Evolutionary conservation across 2,888 invertebrate genomes (phyloP).

Genomic region (Megamerina dolium): DNA sequence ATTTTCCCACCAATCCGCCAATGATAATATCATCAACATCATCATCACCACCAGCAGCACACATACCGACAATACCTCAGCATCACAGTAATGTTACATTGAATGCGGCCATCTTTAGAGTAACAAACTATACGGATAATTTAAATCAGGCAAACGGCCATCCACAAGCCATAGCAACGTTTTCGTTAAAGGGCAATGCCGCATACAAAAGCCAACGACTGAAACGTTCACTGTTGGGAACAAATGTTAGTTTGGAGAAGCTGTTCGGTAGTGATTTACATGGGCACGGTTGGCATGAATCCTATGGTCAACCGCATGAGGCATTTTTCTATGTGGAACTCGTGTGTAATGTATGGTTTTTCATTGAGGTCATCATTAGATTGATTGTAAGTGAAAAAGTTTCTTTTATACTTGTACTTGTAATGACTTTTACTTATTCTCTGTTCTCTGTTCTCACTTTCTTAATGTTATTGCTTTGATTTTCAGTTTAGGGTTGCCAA

Average conservation of each 20-base stretch:
- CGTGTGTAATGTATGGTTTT: constrained; percentile 94
- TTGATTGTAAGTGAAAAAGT: constrained; percentile 68
- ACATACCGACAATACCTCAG: constrained; percentile 28
- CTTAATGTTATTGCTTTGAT: background rate
- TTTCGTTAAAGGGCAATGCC: constrained; percentile 22
- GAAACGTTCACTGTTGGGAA: constrained; percentile 29
- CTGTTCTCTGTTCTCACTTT: background rate
- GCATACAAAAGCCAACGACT: constrained; percentile 29
- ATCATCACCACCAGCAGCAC: constrained; percentile 19
- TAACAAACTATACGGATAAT: constrained; percentile 27
- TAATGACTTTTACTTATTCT: background rate
- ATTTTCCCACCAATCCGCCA: constrained; percentile 37
- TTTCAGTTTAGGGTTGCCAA: background rate
- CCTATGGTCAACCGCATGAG: constrained; percentile 58
- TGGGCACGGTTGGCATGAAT: constrained; percentile 51
- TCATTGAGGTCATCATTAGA: constrained; percentile 82
- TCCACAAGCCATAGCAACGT: constrained; percentile 27
- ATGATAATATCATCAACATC: constrained; percentile 17
- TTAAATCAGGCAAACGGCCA: background rate
- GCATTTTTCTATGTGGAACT: constrained; percentile 90
- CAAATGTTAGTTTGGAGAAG: constrained; percentile 31
- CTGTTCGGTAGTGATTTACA: constrained; percentile 30
- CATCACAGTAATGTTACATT: constrained; percentile 19
- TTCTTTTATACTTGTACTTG: background rate
- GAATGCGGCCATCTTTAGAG: constrained; percentile 34